Percentiles rank a stretch among this genome's conserved stretches.
Evolutionary conservation across 2,113 vertebrate genomes (phyloP).

Genomic region (Hydrochoerus hydrochaeris): DNA sequence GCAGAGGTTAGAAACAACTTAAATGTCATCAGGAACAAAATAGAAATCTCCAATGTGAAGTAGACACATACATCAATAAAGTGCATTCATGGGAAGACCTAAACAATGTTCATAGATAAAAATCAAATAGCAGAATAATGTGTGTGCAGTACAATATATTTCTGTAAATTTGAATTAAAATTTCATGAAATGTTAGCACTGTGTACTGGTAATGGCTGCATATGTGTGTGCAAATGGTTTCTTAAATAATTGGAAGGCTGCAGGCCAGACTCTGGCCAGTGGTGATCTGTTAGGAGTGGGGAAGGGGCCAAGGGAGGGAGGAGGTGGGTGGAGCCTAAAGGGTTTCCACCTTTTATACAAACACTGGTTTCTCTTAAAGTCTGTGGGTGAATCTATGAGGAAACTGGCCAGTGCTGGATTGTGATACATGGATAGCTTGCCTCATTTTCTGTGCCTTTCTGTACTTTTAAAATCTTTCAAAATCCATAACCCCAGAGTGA

Average conservation of each 20-base stretch:
- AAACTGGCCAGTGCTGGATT: constrained; percentile 62
- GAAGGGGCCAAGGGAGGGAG: background rate
- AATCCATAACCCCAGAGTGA: constrained; percentile 40
- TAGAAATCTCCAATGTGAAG: background rate
- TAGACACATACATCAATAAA: background rate
- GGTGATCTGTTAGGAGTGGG: constrained; percentile 30
- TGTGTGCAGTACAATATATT: background rate
- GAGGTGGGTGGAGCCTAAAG: background rate
- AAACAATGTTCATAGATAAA: background rate
- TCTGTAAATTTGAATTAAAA: constrained; percentile 64
- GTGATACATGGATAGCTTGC: constrained; percentile 75
- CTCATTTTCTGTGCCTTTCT: constrained; percentile 79
- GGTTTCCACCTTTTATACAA: constrained; percentile 59
- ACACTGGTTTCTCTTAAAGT: constrained; percentile 54
- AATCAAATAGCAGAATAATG: background rate
- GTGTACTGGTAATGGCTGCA: constrained; percentile 42
- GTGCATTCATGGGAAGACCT: background rate
- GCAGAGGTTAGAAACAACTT: background rate
- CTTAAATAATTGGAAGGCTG: constrained; percentile 47
- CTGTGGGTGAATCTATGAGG: constrained; percentile 58
- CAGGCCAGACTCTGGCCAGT: constrained; percentile 31
- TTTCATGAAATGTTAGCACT: constrained; percentile 38
- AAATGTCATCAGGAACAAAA: background rate
- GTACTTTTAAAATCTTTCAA: constrained; percentile 74
- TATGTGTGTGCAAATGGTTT: constrained; percentile 52